Evolutionary conservation across 1,140 invertebrate species (phyloP), one percentile per base, ranked within the genome.

Genomic region (Conopomorpha cramerella): DNA sequence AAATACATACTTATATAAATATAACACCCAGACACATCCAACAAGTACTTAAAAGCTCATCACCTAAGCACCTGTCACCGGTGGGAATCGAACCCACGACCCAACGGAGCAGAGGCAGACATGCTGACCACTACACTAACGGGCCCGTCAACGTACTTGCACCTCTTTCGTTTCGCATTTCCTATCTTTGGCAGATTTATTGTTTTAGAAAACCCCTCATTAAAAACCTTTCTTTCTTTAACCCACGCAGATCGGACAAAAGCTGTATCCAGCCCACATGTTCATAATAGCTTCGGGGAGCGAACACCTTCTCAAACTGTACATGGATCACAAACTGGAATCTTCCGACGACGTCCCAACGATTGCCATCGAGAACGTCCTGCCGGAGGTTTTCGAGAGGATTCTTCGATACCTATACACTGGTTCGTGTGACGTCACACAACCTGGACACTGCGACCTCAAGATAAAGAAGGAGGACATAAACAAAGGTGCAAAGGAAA

Each of bases 251-350:
- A 77, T 86, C 30, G 80, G 79, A 12, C 55, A 62, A 39, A 56
- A 64, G 46, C 38, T 55, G 2, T 86, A 81, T 57, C 71, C 81
- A 14, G 83, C 83, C 1, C 90, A 93, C 64, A 81, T 82, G 36
- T 90, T 83, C 52, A 85, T 93, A 42, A 50, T 92, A 27, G 84
- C 86, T 1, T 78, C 79, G 1, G 76, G 81, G 36, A 86, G 85
- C 49, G 68, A 76, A 26, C 49, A 58, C 27, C 50, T 79, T 3
- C 66, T 66, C 46, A 74, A 74, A 38, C 16, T 74, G 15, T 79
- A 74, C 36, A 45, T 58, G 43, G 59, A 66, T 2, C 26, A 40
- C 3, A 42, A 44, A 18, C 34, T 45, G 15, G 38, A 48, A 2
- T 46, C 39, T 2, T 8, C 30, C 0, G 47, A 45, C 2, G 54